Evolutionary conservation across 2,797 vertebrate genomes (phyloP).

Genomic region (Melanotaenia maccullochi): DNA sequence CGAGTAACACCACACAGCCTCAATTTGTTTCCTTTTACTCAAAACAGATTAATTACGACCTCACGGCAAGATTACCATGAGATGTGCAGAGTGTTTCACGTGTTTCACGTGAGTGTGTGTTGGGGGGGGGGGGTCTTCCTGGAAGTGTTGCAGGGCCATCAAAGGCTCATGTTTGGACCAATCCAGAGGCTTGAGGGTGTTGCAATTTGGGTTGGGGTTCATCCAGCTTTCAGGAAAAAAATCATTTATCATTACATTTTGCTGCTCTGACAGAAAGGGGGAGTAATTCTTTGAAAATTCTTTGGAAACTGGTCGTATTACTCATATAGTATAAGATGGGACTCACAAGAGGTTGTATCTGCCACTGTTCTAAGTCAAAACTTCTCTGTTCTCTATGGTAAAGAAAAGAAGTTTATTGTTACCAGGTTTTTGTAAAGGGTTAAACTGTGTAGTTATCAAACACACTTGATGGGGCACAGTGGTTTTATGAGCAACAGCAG

Average conservation of each 20-base stretch:
- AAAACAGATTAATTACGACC: constrained; percentile 47
- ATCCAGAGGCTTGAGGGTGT: constrained; percentile 33
- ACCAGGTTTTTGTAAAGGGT: neutral
- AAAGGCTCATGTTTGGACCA: constrained; percentile 51
- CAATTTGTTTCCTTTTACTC: constrained; percentile 29
- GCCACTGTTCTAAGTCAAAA: neutral
- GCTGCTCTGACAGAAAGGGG: constrained; percentile 24
- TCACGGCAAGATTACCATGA: constrained; percentile 25
- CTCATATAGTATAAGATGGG: neutral
- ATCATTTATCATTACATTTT: constrained; percentile 47
- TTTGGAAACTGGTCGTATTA: constrained; percentile 3
- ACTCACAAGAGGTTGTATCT: constrained; percentile 18
- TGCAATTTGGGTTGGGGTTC: constrained; percentile 65
- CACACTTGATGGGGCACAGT: constrained; percentile 32
- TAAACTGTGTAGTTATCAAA: constrained; percentile 46
- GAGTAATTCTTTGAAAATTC: neutral
- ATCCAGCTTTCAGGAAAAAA: constrained; percentile 66
- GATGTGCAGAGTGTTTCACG: constrained; percentile 39
- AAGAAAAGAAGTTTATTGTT: neutral
- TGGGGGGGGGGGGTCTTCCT: constrained; percentile 26
- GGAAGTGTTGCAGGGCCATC: constrained; percentile 45
- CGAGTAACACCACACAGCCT: constrained; percentile 23
- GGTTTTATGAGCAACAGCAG: constrained; percentile 69
- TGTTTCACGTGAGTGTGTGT: constrained; percentile 18
- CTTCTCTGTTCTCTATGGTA: constrained; percentile 9